Conservation (phyloP, 2,113 vertebrate genomes). For the Taxidea taxus region DNA sequence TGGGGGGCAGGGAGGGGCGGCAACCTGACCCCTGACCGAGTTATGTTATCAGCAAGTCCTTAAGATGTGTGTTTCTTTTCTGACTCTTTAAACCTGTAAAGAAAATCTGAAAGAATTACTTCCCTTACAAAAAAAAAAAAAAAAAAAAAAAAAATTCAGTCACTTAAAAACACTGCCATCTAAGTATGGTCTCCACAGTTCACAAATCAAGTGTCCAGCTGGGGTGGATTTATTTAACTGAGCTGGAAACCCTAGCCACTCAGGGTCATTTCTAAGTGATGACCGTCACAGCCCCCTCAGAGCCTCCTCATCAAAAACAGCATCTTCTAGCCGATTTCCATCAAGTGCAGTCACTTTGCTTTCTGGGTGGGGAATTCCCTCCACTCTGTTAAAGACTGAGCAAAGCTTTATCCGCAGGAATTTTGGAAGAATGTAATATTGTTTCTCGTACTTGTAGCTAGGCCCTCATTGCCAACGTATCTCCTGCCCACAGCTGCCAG, state of each 20-base stretch:
- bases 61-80: conserved; percentile 12
- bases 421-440: not conserved
- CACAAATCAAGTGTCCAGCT: not conserved
- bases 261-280: not conserved
- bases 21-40: not conserved
- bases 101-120: not conserved
- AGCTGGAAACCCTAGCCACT: not conserved
- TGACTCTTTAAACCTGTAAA: conserved; percentile 18
- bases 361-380: not conserved
- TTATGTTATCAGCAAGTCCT: not conserved
- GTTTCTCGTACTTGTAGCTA: not conserved
- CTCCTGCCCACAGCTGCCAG: not conserved
- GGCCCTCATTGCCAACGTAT: not conserved
- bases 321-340: not conserved
- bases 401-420: not conserved
- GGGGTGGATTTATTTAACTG: not conserved
- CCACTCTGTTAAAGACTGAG: not conserved
- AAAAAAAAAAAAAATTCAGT: not conserved
- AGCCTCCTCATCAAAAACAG: not conserved
- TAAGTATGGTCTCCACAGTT: not conserved
- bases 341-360: not conserved
- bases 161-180: conserved; percentile 11
- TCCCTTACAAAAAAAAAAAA: not conserved
- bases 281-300: not conserved
- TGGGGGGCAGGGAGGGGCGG: too few species aligned